Evolutionary conservation across 2,888 invertebrate species (phyloP), one percentile per base, ranked within the genome.

Genomic region (Drosophila tanythrix): DNA sequence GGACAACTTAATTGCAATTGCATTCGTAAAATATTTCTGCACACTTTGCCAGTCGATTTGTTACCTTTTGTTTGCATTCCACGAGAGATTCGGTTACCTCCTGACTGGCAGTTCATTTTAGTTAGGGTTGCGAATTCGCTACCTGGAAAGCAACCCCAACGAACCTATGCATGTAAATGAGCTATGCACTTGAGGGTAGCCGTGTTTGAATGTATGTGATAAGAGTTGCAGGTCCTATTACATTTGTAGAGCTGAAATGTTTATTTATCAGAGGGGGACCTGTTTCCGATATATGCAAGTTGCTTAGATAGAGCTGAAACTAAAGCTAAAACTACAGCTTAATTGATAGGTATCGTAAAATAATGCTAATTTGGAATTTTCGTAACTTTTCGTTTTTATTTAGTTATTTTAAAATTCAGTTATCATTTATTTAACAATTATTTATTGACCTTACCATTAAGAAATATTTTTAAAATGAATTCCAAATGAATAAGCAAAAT

Each of bases 1-100:
- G 79, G 85, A 90, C 89, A 89, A 86, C 75, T 90, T 88, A 90
- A 90, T 90, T 90, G 87, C 79, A 83, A 88, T 80, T 88, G 89
- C 81, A 79, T 82, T 76, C 66, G 70, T 65, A 65, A 76, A 76
- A 84, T 79, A 82, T 72, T 79, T 74, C 61, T 70, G 61, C 69
- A 74, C 61, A 62, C 56, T 56, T 59, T 72, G 62, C 58, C 36
- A 46, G 53, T 48, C 25, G 46, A 21, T 63, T 43, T 53, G 35
- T 29, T 67, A 31, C 59, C 74, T 38, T 74, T 64, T 76, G 61
- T 51, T 60, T 56, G 59, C 56, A 43, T 56, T 63, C 40, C 31
- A 27, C 27, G 27, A 10, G 15, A 27, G 43, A 46, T 58, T 48
- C 18, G 35, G 27, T 33, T 51, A 27, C 43, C 53, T 7, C 31